Base-by-base conservation (phyloP, 2,888 invertebrate genomes). In the Lepidocyrtinus sp. region DNA sequence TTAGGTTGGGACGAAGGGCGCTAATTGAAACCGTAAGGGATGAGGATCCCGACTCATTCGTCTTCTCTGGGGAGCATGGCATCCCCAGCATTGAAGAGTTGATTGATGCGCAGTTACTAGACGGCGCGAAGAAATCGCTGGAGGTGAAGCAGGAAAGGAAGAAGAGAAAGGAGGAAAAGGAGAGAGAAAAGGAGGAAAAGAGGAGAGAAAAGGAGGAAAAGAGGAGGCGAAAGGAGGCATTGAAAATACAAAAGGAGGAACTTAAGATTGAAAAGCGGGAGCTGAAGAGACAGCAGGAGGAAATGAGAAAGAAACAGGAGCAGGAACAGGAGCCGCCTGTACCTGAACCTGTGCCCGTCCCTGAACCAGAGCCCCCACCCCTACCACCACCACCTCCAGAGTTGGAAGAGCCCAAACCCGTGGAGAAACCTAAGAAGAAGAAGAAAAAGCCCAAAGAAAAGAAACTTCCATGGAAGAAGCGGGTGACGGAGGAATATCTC, bases 51-150 rank as follows among this genome's bases (percentile, higher is more conserved):
- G 36, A 45, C 9, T 26, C 75, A 9, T 83, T 82, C 24, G 64
- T 80, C 3, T 82, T 81, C 45, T 1, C 25, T 0, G 83, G 82
- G 1, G 75, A 75, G 1, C 22, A 75, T 46, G 68, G 70, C 25
- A 59, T 82, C 50, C 25, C 24, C n/a, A 61, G 61, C 0, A n/a
- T 80, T 5, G 83, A 83, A 27, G 46, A 63, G 17, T 27, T 83
- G 61, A 82, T 83, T 50, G 82, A 83, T 21, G 27, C 70, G 36
- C 69, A 80, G 64, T 25, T 83, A 5, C 19, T 21, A 61, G 12
- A 24, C 2, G 45, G 46, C n/a, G 27, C 25, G n/a, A 27, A 17
- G 27, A 17, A 26, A 26, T 7, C 27, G 36, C 7, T 17, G 9
- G 59, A 1, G 7, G 17, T 2, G 25, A 2, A 36, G 62, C 2